These are phyloP conservation scores for Drosophila busckii DNA, from an alignment of 1,140 invertebrate species.

Conservation along the genomic window DNA sequence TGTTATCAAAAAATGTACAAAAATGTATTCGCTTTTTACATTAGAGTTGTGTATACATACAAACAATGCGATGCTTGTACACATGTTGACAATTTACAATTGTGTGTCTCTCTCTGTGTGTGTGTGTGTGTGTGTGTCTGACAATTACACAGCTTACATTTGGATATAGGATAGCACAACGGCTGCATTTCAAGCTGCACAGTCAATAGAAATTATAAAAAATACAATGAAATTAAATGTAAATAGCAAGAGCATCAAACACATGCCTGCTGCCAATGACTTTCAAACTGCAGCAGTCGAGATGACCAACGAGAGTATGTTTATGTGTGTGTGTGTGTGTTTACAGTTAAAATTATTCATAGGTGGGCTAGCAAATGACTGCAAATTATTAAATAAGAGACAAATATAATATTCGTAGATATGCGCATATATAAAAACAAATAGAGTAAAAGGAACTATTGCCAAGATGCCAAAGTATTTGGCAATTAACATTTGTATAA, in stretches of 20 bases:
- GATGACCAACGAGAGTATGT: no score
- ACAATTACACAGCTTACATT: slow-evolving; percentile 19
- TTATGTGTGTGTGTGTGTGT: no score
- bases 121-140: neutral
- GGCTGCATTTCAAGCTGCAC: slow-evolving; percentile 57
- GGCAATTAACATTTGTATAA: slow-evolving; percentile 3
- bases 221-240: slow-evolving; percentile 24
- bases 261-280: slow-evolving; percentile 8
- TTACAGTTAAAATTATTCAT: no score
- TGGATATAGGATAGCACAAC: slow-evolving; percentile 8
- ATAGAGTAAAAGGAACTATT: no score
- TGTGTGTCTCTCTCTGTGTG: slow-evolving; percentile 25
- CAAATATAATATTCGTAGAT: no score
- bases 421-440: no score
- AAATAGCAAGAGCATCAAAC: slow-evolving; percentile 10
- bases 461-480: slow-evolving; percentile 1
- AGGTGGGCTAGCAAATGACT: no score
- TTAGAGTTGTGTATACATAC: slow-evolving; percentile 41
- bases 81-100: slow-evolving; percentile 56
- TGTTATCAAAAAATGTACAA: slow-evolving; percentile 61
- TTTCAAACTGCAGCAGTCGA: neutral
- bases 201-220: slow-evolving; percentile 27
- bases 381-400: no score
- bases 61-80: slow-evolving; percentile 41
- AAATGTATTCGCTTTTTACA: slow-evolving; percentile 59